Evolutionary conservation across 2,113 vertebrate species (phyloP).

Genomic region (Ictidomys tridecemlineatus): DNA sequence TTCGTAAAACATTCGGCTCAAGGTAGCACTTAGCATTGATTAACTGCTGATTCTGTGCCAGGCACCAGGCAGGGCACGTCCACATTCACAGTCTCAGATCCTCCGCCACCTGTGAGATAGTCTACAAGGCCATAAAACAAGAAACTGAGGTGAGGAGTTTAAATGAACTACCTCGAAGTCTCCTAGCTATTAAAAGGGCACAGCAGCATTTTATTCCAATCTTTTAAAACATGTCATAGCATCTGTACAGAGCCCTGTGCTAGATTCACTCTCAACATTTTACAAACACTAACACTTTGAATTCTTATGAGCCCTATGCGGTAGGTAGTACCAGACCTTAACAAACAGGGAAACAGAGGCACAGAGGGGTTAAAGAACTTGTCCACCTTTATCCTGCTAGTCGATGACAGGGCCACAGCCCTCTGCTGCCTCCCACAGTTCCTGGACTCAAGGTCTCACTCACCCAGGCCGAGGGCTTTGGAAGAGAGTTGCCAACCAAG

Average conservation of each 20-base stretch:
- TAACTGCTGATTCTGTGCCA: not conserved
- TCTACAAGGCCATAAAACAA: not conserved
- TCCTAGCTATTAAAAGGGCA: not conserved
- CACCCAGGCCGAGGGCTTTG: not conserved
- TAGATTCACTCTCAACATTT: not conserved
- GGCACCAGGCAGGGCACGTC: not conserved
- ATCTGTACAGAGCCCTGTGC: not conserved
- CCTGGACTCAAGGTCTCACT: not conserved
- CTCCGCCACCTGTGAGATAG: not conserved
- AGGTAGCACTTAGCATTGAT: constrained; percentile 41
- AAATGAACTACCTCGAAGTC: not conserved
- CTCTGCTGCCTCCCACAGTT: not conserved
- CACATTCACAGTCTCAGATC: not conserved
- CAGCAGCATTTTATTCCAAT: not conserved
- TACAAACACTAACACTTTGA: not conserved
- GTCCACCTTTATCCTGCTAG: too few species aligned
- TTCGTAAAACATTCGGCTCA: constrained; percentile 7
- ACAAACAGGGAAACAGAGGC: not conserved
- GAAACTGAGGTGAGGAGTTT: not conserved
- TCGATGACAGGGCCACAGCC: too few species aligned
- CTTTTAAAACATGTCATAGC: not conserved
- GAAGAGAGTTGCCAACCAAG: not conserved
- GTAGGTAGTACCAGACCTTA: not conserved
- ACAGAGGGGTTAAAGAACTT: not conserved
- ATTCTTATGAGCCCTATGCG: not conserved